Evolutionary conservation across 2,888 invertebrate species (phyloP).

Genomic region (Elmis aenea): DNA sequence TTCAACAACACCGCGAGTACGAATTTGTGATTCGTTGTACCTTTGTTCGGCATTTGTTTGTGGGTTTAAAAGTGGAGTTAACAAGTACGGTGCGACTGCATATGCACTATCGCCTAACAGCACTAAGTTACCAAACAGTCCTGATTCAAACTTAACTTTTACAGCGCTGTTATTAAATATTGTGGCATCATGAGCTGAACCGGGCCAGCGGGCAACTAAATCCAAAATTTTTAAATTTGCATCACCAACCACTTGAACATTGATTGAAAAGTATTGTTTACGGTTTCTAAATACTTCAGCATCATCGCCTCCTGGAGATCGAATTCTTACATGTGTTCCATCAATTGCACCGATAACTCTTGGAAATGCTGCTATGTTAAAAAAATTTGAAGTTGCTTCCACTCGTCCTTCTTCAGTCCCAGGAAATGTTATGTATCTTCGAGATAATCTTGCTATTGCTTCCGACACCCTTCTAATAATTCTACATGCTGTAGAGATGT

Average conservation of each 20-base stretch:
- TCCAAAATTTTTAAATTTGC: constrained; percentile 16
- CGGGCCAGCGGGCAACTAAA: constrained; percentile 8
- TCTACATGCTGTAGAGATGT: constrained; percentile 14
- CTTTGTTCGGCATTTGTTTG: constrained; percentile 8
- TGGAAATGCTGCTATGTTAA: constrained; percentile 12
- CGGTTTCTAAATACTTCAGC: constrained; percentile 22
- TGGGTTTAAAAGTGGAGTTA: constrained; percentile 18
- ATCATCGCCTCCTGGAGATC: constrained; percentile 21
- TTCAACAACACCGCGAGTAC: constrained; percentile 16
- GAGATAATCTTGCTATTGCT: constrained; percentile 12
- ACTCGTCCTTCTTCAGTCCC: constrained; percentile 8
- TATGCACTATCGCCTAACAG: no score
- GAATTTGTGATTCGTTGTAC: constrained; percentile 18
- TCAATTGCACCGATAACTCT: constrained; percentile 24
- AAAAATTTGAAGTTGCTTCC: no score
- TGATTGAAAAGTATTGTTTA: constrained; percentile 25
- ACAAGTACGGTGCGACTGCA: constrained; percentile 11
- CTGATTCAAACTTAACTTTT: no score
- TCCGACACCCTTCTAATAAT: constrained; percentile 11
- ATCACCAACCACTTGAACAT: constrained; percentile 23
- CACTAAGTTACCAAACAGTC: no score
- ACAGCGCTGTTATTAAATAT: no score
- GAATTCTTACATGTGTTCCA: constrained; percentile 27
- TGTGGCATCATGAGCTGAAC: constrained; percentile 3
- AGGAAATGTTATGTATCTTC: constrained; percentile 18